A percentile compares a stretch with the other conserved stretches of the same genome.
phyloP scores from a whole-genome alignment of 2,888 invertebrate species.

The Pseudanteris insignis region DNA sequence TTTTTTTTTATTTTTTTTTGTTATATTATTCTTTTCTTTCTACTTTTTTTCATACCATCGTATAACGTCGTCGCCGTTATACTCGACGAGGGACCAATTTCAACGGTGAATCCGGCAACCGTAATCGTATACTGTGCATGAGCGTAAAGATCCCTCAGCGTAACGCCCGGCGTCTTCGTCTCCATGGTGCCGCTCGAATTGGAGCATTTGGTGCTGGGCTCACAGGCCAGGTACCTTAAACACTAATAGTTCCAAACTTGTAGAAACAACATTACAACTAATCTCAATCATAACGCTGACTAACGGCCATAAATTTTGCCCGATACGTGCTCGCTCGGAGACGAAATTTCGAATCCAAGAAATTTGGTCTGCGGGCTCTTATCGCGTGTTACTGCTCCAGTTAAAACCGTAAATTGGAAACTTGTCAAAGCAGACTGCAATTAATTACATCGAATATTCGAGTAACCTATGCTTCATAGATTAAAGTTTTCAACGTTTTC shows the following conservation, averaged over 20 bases:
- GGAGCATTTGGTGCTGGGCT: slow-evolving; percentile 28
- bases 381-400: too few species aligned
- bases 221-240: slow-evolving; percentile 45
- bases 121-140: slow-evolving; percentile 46
- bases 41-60: slow-evolving; percentile 27
- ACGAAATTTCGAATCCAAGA: too few species aligned
- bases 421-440: too few species aligned
- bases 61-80: slow-evolving; percentile 37
- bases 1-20: too few species aligned
- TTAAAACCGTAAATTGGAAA: too few species aligned
- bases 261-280: slow-evolving; percentile 11
- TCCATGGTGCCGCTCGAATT: slow-evolving; percentile 39
- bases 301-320: slow-evolving; percentile 1
- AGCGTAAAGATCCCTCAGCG: slow-evolving; percentile 41
- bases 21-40: too few species aligned
- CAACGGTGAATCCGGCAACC: slow-evolving; percentile 44
- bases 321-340: too few species aligned
- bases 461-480: too few species aligned
- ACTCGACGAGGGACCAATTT: slow-evolving; percentile 39
- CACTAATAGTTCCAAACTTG: slow-evolving; percentile 35
- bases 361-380: too few species aligned
- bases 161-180: slow-evolving; percentile 28
- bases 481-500: too few species aligned
- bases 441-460: too few species aligned
- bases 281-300: slow-evolving; percentile 13